Base-by-base conservation (phyloP, 1,140 invertebrate genomes). In the Drosophila lacteicornis region DNA sequence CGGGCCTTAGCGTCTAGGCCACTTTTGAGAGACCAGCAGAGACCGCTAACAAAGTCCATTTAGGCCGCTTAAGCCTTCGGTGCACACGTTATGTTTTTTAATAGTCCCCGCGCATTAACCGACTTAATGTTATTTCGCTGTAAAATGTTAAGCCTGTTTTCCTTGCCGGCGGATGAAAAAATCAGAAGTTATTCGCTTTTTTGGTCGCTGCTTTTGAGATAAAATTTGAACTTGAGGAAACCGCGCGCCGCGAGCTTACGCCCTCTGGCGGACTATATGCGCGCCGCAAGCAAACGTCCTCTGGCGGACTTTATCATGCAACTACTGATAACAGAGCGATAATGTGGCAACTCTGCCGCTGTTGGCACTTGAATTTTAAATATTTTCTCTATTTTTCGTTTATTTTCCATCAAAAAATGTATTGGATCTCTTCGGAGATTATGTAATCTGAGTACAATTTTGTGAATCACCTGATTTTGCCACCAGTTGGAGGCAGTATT, bases 1-100 rank as follows among this genome's bases (percentile, higher is more conserved):
- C 46, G 62, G 73, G 68, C 79, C 82, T 80, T 76, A 69, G 43
- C 63, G 70, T 88, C 71, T 82, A 76, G 79, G 70, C 79, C 79
- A 30, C 50, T 51, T 51, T 46, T 75, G 75, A 57, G 43, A 67
- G 58, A 65, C 79, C 74, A 60, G 77, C 80, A 57, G 43, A 67
- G 58, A 65, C 79, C 74, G 63, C 80, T 83, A 59, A 38, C 85
- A 75, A 75, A 87, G 85, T 79, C 84, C 73, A 88, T 79, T 79
- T 75, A 87, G 83, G 73, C 80, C 76, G 62, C 49, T 38, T 49
- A 22, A 70, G 71, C 71, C 84, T 71, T 75, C 47, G 42, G 45
- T 50, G 65, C 51, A 65, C 57, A 61, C 57, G 75, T 78, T 82
- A 71, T 84, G 81, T 69, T 80, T 82, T 59, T 69, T 66, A 69